Conservation (phyloP, 2,888 invertebrate genomes). For the Labia minor region DNA sequence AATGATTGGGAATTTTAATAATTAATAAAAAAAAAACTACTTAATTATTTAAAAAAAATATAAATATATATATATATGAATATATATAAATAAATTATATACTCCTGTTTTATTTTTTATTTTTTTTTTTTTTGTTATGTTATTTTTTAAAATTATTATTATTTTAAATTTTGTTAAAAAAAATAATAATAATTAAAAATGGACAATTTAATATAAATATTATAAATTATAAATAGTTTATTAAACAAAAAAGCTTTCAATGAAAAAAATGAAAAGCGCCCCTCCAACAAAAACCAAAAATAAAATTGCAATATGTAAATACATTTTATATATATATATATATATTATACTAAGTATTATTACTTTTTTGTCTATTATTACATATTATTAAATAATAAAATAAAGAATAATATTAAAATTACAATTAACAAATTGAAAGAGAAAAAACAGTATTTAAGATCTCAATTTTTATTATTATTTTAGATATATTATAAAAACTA, state of each 20-base stretch:
- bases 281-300: constrained; percentile 5
- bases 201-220: not conserved
- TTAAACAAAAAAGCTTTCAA: not conserved
- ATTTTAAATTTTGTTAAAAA: too few species aligned
- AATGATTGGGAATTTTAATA: constrained; percentile 1
- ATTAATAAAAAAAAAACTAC: not conserved
- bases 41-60: too few species aligned
- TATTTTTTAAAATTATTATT: too few species aligned
- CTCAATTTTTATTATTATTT: constrained; percentile 5
- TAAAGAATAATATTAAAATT: not conserved
- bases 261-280: not conserved
- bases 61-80: too few species aligned
- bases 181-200: not conserved
- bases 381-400: too few species aligned
- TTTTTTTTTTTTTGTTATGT: not conserved
- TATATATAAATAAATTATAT: too few species aligned
- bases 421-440: too few species aligned
- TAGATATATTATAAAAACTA: not conserved
- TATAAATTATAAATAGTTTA: constrained; percentile 4
- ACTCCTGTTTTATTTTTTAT: not conserved
- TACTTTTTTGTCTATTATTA: not conserved
- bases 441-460: constrained; percentile 4
- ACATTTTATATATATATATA: constrained; percentile 4
- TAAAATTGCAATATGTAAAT: constrained; percentile 4
- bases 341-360: constrained; percentile 5